Conservation (phyloP, 1,140 invertebrate species). For the Drosophila orosa region DNA sequence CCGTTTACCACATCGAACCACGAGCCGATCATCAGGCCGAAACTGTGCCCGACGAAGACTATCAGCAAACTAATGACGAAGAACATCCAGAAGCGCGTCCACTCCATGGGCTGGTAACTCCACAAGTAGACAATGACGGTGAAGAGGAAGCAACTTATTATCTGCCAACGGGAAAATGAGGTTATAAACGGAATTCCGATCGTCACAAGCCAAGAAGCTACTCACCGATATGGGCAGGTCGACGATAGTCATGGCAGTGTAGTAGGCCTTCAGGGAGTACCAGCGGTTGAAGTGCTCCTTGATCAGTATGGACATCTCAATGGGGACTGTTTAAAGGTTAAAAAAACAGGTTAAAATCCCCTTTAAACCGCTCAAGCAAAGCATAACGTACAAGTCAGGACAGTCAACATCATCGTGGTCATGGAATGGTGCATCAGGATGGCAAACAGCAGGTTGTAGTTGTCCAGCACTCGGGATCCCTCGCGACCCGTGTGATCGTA, state of each 20-base stretch:
- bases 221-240: conserved; percentile 91
- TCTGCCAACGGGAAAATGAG: conserved; percentile 84
- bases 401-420: conserved; percentile 93
- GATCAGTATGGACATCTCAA: conserved; percentile 94
- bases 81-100: conserved; percentile 92
- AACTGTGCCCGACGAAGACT: conserved; percentile 94
- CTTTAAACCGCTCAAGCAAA: not conserved
- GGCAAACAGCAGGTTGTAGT: conserved; percentile 92
- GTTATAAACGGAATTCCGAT: not conserved
- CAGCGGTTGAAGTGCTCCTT: conserved; percentile 98
- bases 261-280: conserved; percentile 97
- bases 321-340: conserved; percentile 87
- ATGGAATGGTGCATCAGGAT: conserved; percentile 94
- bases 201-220: not conserved
- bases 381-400: conserved; percentile 87
- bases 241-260: conserved; percentile 93
- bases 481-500: conserved; percentile 89
- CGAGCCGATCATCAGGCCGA: conserved; percentile 94
- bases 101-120: conserved; percentile 93
- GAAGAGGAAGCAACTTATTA: conserved; percentile 91
- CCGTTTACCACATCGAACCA: conserved; percentile 93
- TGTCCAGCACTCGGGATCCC: conserved; percentile 90
- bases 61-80: conserved; percentile 91
- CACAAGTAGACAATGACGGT: conserved; percentile 93
- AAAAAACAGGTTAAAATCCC: not conserved